Conservation (phyloP, 2,113 vertebrate species). For the rabbit (Oryctolagus cuniculus) region mOryCun1.1 NC_091432.1:15560501-15561000, state of each 20-base stretch:
- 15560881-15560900: neutral
- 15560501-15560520: no score
- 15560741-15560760: neutral
- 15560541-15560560: no score
- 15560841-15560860: neutral
- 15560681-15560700: neutral
- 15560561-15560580: no score
- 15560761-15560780: neutral
- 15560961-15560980: neutral
- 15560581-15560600: no score
- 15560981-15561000: neutral
- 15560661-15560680: no score
- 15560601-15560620: no score
- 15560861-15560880: neutral
- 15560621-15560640: no score
- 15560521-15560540: no score
- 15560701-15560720: neutral
- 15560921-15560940: no score
- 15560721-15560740: neutral
- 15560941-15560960: neutral
- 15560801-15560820: neutral
- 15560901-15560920: rapidly evolving
- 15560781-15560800: no score
- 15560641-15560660: neutral
- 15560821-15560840: neutral